A percentile compares a stretch with the other conserved stretches of the same genome.
Conservation (phyloP, 2,113 vertebrate genomes). For the Poeciliopsis turrubarensis region DNA sequence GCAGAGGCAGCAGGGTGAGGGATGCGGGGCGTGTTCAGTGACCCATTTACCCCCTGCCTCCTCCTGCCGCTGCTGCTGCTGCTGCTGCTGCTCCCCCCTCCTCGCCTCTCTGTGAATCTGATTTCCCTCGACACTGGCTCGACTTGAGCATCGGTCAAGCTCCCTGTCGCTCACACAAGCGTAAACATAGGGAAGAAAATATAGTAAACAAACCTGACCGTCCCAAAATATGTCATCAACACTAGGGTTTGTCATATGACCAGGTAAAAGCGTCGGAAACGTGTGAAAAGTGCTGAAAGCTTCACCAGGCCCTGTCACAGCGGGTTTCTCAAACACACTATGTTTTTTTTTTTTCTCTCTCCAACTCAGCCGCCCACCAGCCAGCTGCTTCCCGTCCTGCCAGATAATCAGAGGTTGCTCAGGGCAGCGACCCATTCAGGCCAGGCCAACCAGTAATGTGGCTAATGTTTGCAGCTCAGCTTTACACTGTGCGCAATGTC, state of each 20-base stretch:
- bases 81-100: not conserved
- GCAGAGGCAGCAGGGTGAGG: slow-evolving; percentile 17
- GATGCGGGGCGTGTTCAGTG: slow-evolving; percentile 42
- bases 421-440: slow-evolving; percentile 21
- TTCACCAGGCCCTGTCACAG: slow-evolving; percentile 27
- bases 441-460: slow-evolving; percentile 19
- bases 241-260: slow-evolving; percentile 47
- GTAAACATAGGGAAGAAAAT: not conserved
- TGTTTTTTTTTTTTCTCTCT: not conserved
- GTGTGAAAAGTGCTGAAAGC: slow-evolving; percentile 19
- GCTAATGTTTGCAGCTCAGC: slow-evolving; percentile 3
- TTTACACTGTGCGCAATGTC: not conserved
- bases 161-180: slow-evolving; percentile 15
- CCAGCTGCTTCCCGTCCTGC: slow-evolving; percentile 62
- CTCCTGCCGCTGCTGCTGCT: slow-evolving; percentile 19
- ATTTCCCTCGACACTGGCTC: slow-evolving; percentile 66
- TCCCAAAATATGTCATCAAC: slow-evolving; percentile 26
- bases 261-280: slow-evolving; percentile 27
- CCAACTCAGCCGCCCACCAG: slow-evolving; percentile 36
- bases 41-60: slow-evolving; percentile 23
- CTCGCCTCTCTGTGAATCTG: slow-evolving; percentile 27
- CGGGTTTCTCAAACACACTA: slow-evolving; percentile 13
- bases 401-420: slow-evolving; percentile 34
- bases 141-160: slow-evolving; percentile 57
- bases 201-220: not conserved